Evolutionary conservation across 1,140 invertebrate species (phyloP).

Genomic region (Streblospio benedicti): DNA sequence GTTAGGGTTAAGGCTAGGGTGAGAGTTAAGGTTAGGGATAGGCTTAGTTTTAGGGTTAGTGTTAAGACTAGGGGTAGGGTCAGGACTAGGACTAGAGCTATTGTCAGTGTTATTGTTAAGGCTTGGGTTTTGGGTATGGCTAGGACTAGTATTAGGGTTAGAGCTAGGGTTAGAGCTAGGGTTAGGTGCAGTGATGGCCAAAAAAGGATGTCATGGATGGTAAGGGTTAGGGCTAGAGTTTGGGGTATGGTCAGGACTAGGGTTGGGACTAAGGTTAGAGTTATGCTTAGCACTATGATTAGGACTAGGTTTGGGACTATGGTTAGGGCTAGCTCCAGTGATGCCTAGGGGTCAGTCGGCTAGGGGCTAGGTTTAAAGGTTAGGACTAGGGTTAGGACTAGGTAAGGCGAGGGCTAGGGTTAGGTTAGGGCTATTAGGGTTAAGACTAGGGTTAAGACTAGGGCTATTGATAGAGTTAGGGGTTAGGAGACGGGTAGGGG

Average conservation of each 20-base stretch:
- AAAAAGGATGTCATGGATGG: too few species aligned
- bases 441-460: slow-evolving; percentile 18
- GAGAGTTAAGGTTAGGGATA: slow-evolving; percentile 24
- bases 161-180: slow-evolving; percentile 18
- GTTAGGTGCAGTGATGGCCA: slow-evolving; percentile 24
- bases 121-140: slow-evolving; percentile 13
- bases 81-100: slow-evolving; percentile 22
- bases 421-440: slow-evolving; percentile 19
- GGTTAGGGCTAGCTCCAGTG: slow-evolving; percentile 12
- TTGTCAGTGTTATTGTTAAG: slow-evolving; percentile 22
- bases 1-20: slow-evolving; percentile 19
- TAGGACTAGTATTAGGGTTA: slow-evolving; percentile 14
- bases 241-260: slow-evolving; percentile 13
- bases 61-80: slow-evolving; percentile 15
- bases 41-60: slow-evolving; percentile 19
- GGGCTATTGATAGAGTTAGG: slow-evolving; percentile 18
- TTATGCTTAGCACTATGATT: slow-evolving; percentile 20
- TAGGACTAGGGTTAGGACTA: slow-evolving; percentile 19
- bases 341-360: slow-evolving; percentile 10
- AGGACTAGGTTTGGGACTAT: slow-evolving; percentile 19
- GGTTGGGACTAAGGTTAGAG: slow-evolving; percentile 19
- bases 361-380: slow-evolving; percentile 19
- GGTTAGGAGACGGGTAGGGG: too few species aligned
- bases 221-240: slow-evolving; percentile 15
- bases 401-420: slow-evolving; percentile 14